phyloP scores from a whole-genome alignment of 2,888 invertebrate genomes.

The Galerucella calmariensis region DNA sequence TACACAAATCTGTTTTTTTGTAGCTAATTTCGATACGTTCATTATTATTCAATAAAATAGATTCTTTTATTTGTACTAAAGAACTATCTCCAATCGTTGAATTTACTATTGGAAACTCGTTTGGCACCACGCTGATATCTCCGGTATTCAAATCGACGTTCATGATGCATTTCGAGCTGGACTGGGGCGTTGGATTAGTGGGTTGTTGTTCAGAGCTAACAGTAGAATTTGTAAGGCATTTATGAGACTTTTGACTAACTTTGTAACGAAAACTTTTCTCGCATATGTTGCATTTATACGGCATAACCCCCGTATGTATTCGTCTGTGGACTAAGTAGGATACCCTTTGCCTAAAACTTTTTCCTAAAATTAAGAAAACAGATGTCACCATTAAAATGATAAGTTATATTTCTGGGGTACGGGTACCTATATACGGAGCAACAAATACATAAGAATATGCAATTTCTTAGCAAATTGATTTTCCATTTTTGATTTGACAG shows the following conservation, averaged over 20 bases:
- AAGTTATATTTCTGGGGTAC: too few species aligned
- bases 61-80: constrained; percentile 36
- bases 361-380: constrained; percentile 68
- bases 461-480: too few species aligned
- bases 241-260: constrained; percentile 86
- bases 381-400: neutral
- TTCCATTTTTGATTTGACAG: too few species aligned
- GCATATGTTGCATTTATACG: constrained; percentile 84
- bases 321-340: constrained; percentile 86
- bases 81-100: constrained; percentile 7
- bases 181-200: constrained; percentile 1
- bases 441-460: too few species aligned
- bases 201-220: constrained; percentile 62
- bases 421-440: too few species aligned
- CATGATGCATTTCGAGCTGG: constrained; percentile 48
- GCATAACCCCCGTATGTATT: constrained; percentile 88
- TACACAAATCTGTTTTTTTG: constrained; percentile 35
- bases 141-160: constrained; percentile 54
- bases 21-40: constrained; percentile 43
- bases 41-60: constrained; percentile 39
- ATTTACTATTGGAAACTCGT: neutral
- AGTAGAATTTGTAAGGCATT: constrained; percentile 75
- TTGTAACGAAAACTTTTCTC: constrained; percentile 86
- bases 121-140: constrained; percentile 49
- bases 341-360: constrained; percentile 87